Evolutionary conservation across 2,113 vertebrate species (phyloP), one percentile per base, ranked within the genome.

Genomic region (Xyliphius kryptos): DNA sequence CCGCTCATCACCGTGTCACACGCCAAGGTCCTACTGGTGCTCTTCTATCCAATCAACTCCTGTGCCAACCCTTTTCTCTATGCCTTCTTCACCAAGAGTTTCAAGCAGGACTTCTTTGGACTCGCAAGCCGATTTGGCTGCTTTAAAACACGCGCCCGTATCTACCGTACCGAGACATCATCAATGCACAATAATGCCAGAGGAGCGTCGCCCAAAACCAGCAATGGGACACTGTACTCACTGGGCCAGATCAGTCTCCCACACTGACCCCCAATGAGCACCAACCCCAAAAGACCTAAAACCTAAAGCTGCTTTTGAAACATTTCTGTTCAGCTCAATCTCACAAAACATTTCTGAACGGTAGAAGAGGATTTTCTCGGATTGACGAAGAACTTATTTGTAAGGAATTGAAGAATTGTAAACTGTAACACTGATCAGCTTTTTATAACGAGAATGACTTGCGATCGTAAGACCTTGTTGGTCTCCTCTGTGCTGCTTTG

Each of bases 21-120:
- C 14, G 89, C 95, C 66, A 99, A 99, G 79, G 84, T 99, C 51
- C 89, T 99, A 6, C 79, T 99, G 63, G 96, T 99, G 32, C 74
- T 99, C 46, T 99, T 99, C 69, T 97, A 96, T 67, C 96, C 96
- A 13, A 95, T 99, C 74, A 99, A 99, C 77, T 97, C 95, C 2
- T 98, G 94, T 37, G 89, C 90, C 13, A 99, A 99, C 72, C 96
- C 96, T 2, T 98, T 99, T 74, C 86, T 99, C 17, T 99, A 99
- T 0, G 93, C 92, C 65, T 92, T 99, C 81, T 97, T 92, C 77
- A 99, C 95, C 0, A 93, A 91, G 75, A 91, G 84, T n/a, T 99
- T 99, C 76, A 89, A 91, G 48, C 85, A 87, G 66, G 95, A 99
- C 78, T 96, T 97, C 72, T 95, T 97, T 68, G 82, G 92, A 74